Percentiles rank a stretch among this genome's conserved stretches.
phyloP scores from a whole-genome alignment of 2,113 vertebrate species.

The Podocnemis expansa region DNA sequence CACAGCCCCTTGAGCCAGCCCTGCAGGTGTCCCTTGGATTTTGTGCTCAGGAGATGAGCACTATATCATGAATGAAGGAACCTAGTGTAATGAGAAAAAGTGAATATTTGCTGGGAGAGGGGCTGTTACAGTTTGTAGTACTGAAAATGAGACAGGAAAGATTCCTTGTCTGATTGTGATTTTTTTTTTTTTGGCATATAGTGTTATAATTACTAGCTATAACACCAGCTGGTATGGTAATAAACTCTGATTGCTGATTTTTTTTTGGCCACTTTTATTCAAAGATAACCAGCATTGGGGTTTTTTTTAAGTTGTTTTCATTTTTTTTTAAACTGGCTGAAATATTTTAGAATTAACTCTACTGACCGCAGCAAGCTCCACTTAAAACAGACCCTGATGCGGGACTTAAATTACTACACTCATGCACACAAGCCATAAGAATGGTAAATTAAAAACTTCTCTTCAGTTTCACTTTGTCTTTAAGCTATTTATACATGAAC shows the following conservation, averaged over 20 bases:
- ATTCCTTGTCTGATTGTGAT: constrained; percentile 56
- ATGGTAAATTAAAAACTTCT: neutral
- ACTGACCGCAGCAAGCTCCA: neutral
- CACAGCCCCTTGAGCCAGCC: no score
- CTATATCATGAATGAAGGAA: constrained; percentile 33
- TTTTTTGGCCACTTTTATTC: constrained; percentile 43
- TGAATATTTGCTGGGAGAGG: constrained; percentile 43
- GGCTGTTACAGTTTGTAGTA: constrained; percentile 55
- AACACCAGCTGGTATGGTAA: constrained; percentile 67
- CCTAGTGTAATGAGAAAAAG: constrained; percentile 42
- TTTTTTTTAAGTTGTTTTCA: neutral
- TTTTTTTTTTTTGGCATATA: constrained; percentile 58
- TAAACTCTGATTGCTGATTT: constrained; percentile 35
- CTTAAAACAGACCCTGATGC: neutral
- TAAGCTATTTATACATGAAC: neutral
- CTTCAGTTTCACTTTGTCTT: neutral
- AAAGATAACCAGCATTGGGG: constrained; percentile 1
- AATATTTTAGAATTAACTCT: neutral
- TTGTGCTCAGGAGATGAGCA: neutral
- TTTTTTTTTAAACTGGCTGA: neutral
- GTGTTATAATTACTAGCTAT: constrained; percentile 41
- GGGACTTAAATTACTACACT: neutral
- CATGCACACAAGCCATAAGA: neutral
- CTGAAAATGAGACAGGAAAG: constrained; percentile 45
- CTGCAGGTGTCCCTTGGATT: no score